Conservation (phyloP, 2,113 vertebrate species). For the Sterrhoptilus dennistouni region DNA sequence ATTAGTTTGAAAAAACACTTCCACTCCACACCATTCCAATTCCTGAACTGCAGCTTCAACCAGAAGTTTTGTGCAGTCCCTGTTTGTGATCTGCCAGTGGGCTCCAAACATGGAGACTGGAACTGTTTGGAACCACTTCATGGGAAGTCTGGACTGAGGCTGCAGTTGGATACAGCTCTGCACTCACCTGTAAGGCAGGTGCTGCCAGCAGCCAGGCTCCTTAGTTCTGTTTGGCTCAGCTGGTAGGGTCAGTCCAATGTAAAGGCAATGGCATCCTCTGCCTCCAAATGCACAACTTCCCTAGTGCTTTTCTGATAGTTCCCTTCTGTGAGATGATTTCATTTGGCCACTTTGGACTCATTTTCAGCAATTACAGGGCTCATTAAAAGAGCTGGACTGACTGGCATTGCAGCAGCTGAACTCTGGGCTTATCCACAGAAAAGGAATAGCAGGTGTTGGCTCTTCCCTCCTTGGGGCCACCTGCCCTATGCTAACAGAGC, state of each 20-base stretch:
- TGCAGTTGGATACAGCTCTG: not conserved
- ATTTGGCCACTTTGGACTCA: not conserved
- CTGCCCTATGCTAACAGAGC: not conserved
- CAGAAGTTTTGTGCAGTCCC: not conserved
- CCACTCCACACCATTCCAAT: not conserved
- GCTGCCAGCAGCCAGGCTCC: not conserved
- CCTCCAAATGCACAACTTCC: not conserved
- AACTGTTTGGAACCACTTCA: not conserved
- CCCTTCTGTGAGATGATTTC: not conserved
- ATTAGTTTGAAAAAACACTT: constrained; percentile 63
- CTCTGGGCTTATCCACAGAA: not conserved
- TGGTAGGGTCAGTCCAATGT: no score
- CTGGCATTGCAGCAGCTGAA: not conserved
- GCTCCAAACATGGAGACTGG: not conserved
- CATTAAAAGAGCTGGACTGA: not conserved
- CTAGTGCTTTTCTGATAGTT: not conserved
- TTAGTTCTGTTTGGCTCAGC: not conserved
- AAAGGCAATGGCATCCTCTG: not conserved
- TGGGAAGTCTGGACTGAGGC: not conserved
- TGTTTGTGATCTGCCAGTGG: not conserved
- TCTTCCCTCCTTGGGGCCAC: not conserved
- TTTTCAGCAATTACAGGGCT: not conserved
- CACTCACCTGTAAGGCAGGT: not conserved
- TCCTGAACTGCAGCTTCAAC: not conserved
- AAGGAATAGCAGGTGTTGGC: not conserved